phyloP scores from a whole-genome alignment of 1,140 invertebrate species.

The Cardiocondyla obscurior region DNA sequence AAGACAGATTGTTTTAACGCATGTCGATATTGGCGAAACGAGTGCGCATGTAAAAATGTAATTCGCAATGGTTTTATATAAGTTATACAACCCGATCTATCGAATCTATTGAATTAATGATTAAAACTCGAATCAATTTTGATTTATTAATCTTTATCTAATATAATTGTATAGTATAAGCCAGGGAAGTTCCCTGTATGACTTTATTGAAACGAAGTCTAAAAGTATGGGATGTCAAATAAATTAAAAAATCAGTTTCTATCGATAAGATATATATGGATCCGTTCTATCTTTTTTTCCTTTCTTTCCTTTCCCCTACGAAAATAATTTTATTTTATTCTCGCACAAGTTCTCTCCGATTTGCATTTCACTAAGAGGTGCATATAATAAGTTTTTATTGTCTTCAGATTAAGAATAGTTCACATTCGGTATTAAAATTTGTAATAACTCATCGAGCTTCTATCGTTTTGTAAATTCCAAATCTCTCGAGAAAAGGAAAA shows the following conservation, averaged over 20 bases:
- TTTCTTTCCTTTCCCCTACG: too few species aligned
- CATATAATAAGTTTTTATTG: neutral
- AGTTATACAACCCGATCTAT: neutral
- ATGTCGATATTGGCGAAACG: neutral
- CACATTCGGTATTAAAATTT: neutral
- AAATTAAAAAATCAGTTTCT: conserved; percentile 47
- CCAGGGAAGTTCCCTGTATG: neutral
- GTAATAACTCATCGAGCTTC: neutral
- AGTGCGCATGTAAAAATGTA: neutral
- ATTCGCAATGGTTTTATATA: conserved; percentile 2
- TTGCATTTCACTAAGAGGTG: neutral
- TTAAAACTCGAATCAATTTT: conserved; percentile 38
- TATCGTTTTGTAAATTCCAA: neutral
- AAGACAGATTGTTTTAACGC: conserved; percentile 53
- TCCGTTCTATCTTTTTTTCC: neutral
- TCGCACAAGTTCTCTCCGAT: neutral
- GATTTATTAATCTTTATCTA: conserved; percentile 56
- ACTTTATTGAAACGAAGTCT: conserved; percentile 31
- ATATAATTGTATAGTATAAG: conserved; percentile 40
- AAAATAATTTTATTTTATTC: neutral
- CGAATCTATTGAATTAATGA: conserved; percentile 19
- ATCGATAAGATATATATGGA: conserved; percentile 2
- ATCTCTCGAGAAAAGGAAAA: neutral
- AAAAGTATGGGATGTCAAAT: conserved; percentile 34
- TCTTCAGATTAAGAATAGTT: conserved; percentile 8